These are phyloP conservation scores for Synergus umbraculus DNA, from an alignment of 2,888 invertebrate genomes.

Conservation along the genomic window DNA sequence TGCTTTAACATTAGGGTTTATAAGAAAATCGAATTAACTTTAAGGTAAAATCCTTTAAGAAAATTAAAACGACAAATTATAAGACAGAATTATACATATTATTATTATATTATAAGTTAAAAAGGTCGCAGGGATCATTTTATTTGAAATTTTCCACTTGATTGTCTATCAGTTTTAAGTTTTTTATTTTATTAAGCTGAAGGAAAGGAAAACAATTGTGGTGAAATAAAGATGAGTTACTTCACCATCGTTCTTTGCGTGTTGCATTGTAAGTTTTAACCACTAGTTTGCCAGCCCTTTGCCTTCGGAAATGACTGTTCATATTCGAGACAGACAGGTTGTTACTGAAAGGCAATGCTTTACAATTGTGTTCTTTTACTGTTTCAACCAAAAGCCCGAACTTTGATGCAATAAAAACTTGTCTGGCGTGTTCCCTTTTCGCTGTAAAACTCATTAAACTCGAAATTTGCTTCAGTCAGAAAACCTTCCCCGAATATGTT, in stretches of 20 bases:
- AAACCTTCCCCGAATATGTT: neutral
- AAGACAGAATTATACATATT: neutral
- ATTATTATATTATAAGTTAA: neutral
- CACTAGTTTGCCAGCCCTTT: constrained; percentile 25
- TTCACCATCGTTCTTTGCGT: constrained; percentile 27
- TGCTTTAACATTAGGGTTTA: neutral
- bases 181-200: neutral
- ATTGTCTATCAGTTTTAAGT: too few relatives aligned
- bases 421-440: neutral
- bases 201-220: constrained; percentile 15
- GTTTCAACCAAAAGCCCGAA: constrained; percentile 1
- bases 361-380: constrained; percentile 7
- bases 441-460: constrained; percentile 31
- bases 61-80: neutral
- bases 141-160: too few relatives aligned
- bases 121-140: neutral
- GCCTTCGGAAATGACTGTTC: constrained; percentile 27
- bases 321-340: constrained; percentile 30
- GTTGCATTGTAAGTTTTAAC: constrained; percentile 25
- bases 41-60: neutral
- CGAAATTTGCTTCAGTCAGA: constrained; percentile 17
- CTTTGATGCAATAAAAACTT: constrained; percentile 32
- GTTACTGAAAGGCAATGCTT: constrained; percentile 16
- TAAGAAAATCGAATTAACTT: neutral
- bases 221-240: constrained; percentile 8